These are phyloP conservation scores for Ceratosolen solmsi DNA, from an alignment of 1,140 invertebrate species.

Conservation along the genomic window DNA sequence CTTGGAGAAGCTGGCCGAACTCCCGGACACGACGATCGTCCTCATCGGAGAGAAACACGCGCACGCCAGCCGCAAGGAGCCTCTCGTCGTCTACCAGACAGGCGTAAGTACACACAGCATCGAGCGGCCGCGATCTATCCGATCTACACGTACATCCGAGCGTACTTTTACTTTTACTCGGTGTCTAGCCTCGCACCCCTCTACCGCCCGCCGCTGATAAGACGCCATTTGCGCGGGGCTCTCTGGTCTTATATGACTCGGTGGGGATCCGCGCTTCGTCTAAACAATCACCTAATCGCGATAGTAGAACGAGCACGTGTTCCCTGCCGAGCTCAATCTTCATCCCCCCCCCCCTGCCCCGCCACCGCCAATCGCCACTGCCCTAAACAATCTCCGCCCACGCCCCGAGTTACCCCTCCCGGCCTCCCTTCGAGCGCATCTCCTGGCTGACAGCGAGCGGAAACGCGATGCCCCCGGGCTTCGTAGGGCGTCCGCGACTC, in stretches of 20 bases:
- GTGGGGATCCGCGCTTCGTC: background rate
- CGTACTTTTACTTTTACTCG: constrained; percentile 9
- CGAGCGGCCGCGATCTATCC: background rate
- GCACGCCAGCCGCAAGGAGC: constrained; percentile 56
- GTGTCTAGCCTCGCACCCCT: background rate
- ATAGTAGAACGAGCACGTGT: background rate
- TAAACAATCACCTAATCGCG: background rate
- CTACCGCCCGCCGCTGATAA: background rate
- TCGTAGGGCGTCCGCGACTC: no score
- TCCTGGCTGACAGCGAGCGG: no score
- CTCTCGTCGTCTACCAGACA: constrained; percentile 68
- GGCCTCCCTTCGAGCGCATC: no score
- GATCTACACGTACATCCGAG: no score
- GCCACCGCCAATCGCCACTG: no score
- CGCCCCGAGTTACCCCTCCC: no score
- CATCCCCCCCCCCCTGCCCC: no score
- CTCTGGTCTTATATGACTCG: background rate
- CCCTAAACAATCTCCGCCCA: no score
- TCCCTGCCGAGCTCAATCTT: no score
- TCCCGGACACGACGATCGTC: constrained; percentile 26
- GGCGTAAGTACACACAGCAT: constrained; percentile 64
- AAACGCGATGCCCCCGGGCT: no score
- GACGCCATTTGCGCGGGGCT: background rate
- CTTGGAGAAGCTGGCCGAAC: constrained; percentile 16
- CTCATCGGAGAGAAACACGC: constrained; percentile 56